Percentiles rank a stretch among this genome's conserved stretches.
Conservation (phyloP, 2,113 vertebrate species). For the Crocuta crocuta region DNA sequence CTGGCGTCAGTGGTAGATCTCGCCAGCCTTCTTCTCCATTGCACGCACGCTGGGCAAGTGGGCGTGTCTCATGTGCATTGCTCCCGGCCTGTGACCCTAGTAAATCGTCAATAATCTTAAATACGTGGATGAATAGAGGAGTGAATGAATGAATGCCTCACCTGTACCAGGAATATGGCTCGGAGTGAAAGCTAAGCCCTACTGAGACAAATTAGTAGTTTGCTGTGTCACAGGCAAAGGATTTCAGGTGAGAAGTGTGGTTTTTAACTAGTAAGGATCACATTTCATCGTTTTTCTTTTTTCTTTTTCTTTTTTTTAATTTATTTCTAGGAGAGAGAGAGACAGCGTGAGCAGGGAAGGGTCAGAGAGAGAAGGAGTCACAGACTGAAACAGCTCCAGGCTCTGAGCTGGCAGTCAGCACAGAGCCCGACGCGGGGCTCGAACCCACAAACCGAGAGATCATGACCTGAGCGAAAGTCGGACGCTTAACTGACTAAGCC, state of each 20-base stretch:
- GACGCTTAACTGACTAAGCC: too few relatives aligned
- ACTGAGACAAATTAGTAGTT: background rate
- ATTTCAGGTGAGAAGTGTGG: background rate
- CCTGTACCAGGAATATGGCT: background rate
- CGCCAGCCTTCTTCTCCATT: background rate
- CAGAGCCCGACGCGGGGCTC: too few relatives aligned
- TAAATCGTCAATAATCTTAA: background rate
- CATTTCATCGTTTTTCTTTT: background rate
- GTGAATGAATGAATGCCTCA: accelerated
- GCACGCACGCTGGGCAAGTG: accelerated
- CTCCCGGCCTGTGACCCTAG: background rate
- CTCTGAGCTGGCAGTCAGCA: too few relatives aligned
- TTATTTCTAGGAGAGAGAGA: too few relatives aligned
- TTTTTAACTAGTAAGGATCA: background rate
- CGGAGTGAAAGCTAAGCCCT: background rate
- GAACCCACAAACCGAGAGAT: too few relatives aligned
- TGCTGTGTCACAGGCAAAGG: accelerated
- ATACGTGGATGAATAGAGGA: accelerated
- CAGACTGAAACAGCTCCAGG: too few relatives aligned
- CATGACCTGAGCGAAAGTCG: too few relatives aligned
- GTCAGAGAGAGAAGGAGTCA: too few relatives aligned
- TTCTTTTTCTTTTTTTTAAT: too few relatives aligned
- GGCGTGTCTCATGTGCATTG: accelerated
- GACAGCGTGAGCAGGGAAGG: too few relatives aligned
- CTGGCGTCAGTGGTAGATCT: accelerated